Evolutionary conservation across 2,113 vertebrate species (phyloP), one percentile per base, ranked within the genome.

Genomic region (Sula dactylatra): DNA sequence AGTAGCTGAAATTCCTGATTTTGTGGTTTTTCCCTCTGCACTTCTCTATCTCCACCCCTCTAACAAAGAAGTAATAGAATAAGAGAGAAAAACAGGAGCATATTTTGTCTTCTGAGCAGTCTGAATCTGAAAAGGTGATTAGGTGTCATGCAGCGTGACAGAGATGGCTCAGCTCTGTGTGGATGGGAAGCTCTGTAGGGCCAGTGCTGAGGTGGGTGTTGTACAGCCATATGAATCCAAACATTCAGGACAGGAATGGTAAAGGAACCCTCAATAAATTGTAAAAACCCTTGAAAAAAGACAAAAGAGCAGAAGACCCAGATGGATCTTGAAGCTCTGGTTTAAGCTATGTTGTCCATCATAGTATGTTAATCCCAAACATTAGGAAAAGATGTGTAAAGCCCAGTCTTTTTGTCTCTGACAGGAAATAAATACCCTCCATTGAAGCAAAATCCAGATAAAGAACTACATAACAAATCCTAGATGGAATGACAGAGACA

Each of bases 91-190:
- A 74, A 42, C 13, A 34, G 42, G 12, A 67, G 26, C 3, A 1
- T 25, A 8, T 78, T 83, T 73, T 92, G 13, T 31, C 24, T 55
- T 55, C 8, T 4, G 22, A 45, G 18, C 12, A 34, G 10, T 13
- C 14, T 67, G 26, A 72, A 52, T n/a, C 25, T 61, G 65, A 1
- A 24, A 67, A 55, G 29, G 38, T n/a, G 78, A 24, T 29, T 2
- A 29, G 52, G 10, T 55, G 59, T 50, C 32, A 40, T 0, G 0
- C 12, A 73, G 29, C 36, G 55, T 49, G 42, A 14, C 26, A 27
- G 61, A 47, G 25, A 14, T 0, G 3, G n/a, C 54, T 59, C 19
- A 40, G 1, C 38, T 36, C 67, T 70, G 9, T 0, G 0, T 16
- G 42, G 18, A 15, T 34, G 32, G 47, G 47, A 32, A 59, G 34